Base-by-base conservation (phyloP, 2,113 vertebrate species). In the Eupsittula cactorum region DNA sequence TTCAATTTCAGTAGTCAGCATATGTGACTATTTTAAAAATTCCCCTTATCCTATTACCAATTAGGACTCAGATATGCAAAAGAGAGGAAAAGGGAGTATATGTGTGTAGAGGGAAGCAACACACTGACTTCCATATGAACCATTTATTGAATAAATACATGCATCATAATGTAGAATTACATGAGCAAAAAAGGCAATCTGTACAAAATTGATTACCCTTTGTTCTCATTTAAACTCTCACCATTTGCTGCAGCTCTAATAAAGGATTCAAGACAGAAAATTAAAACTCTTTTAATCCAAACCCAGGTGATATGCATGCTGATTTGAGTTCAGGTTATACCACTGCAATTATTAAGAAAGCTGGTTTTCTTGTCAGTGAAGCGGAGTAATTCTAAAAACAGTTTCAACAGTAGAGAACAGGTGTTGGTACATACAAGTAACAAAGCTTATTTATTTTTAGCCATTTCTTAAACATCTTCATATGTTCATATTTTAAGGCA, bases 401-500 rank as follows among this genome's bases (percentile, higher is more conserved):
- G 35, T 88, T 96, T 87, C 62, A 52, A 68, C 6, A 76, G 89
- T 75, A 96, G 69, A 96, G 92, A 96, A 92, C 57, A 84, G 64
- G 52, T 53, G 82, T 90, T 57, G 70, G 65, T 87, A 90, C 86
- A 70, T 68, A 95, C 46, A 95, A 91, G 70, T 85, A 77, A 87
- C 83, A 95, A 95, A 95, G 88, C 91, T 88, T 88, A 64, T 60
- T 88, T 88, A 52, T 63, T 91, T 96, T 91, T 95, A 95, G 88
- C 88, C 82, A 67, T 85, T 86, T 90, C 79, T 95, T 96, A 91
- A 92, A 86, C 50, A 83, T 90, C 74, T 96, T 95, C 86, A 63
- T 85, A 97, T 81, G 87, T 94, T 94, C 52, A 42, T 93, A 94
- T 92, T 90, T 96, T 98, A 99, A 99, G 99, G 99, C 99, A 99